Conservation (phyloP, 2,797 vertebrate genomes). For the Characodon lateralis region DNA sequence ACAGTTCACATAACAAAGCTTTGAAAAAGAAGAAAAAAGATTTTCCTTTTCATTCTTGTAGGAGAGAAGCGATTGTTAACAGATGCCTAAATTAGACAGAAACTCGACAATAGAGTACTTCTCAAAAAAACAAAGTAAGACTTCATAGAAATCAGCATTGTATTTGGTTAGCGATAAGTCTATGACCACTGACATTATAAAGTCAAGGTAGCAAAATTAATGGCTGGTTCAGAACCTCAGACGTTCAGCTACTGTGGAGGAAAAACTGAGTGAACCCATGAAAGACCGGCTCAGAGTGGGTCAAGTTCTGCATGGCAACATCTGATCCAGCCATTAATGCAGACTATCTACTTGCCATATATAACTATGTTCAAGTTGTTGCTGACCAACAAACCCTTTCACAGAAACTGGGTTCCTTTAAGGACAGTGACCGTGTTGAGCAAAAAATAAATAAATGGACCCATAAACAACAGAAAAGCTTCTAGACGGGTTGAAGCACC, state of each 20-base stretch:
- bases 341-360: not conserved
- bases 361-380: not conserved
- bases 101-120: no score
- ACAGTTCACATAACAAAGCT: not conserved
- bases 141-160: no score
- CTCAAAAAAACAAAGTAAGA: no score
- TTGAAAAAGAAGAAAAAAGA: not conserved
- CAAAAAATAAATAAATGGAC: not conserved
- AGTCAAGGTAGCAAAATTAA: no score
- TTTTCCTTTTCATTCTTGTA: not conserved
- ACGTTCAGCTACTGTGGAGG: no score
- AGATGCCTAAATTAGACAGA: no score
- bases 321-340: not conserved
- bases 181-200: no score
- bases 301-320: no score
- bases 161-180: no score
- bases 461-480: not conserved
- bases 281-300: no score
- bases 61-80: not conserved
- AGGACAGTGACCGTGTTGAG: not conserved
- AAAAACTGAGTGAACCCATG: no score
- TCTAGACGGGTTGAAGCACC: not conserved
- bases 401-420: not conserved
- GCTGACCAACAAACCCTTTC: not conserved
- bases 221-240: no score